phyloP scores from a whole-genome alignment of 1,140 invertebrate genomes.

The Musca vetustissima region DNA sequence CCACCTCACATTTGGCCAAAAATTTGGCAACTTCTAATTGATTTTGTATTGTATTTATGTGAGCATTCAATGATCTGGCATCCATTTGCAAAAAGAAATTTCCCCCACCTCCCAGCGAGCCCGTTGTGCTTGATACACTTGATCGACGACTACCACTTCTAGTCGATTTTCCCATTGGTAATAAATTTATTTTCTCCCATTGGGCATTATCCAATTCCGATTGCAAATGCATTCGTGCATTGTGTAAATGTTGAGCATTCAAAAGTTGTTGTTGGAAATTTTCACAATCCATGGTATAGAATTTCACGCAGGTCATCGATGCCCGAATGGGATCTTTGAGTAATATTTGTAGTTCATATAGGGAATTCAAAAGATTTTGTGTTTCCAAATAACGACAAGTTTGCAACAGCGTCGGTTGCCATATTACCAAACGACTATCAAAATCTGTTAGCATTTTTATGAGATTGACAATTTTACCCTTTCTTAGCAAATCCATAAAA shows the following conservation, averaged over 20 bases:
- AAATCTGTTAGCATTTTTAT: conserved; percentile 62
- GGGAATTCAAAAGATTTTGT: conserved; percentile 63
- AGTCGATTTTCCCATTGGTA: conserved; percentile 34
- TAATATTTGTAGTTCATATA: conserved; percentile 71
- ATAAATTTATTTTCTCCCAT: conserved; percentile 46
- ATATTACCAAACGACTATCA: conserved; percentile 64
- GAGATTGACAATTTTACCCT: conserved; percentile 63
- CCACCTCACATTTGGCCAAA: conserved; percentile 63
- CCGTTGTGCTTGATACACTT: conserved; percentile 40
- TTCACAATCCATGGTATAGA: conserved; percentile 63
- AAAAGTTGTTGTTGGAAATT: conserved; percentile 61
- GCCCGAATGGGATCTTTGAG: conserved; percentile 71
- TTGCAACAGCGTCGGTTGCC: conserved; percentile 69
- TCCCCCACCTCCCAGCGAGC: neutral
- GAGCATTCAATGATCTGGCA: conserved; percentile 65
- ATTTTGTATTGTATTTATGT: conserved; percentile 69
- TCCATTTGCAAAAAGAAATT: conserved; percentile 67
- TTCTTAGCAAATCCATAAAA: conserved; percentile 67
- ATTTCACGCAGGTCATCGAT: conserved; percentile 72
- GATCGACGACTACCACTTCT: conserved; percentile 35
- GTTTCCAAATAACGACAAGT: conserved; percentile 68
- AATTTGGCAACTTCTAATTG: conserved; percentile 72
- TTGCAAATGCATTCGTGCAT: conserved; percentile 67
- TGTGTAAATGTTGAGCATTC: conserved; percentile 60
- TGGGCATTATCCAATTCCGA: conserved; percentile 48